Conservation (phyloP, 1,140 invertebrate genomes). For the Aporrectodea caliginosa region DNA sequence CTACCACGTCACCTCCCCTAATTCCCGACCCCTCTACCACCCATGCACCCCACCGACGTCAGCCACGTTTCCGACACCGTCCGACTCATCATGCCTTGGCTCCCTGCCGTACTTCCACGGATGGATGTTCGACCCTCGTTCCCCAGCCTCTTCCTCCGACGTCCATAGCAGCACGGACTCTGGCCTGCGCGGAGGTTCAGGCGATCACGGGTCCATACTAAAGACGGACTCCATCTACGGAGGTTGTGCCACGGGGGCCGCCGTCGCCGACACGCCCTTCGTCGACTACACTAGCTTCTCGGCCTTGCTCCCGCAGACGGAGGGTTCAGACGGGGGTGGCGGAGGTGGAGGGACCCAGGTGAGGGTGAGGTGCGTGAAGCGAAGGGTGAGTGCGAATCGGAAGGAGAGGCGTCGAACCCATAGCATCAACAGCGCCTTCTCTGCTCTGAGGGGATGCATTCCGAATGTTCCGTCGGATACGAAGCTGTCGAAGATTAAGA, state of each 20-base stretch:
- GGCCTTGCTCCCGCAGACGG: neutral
- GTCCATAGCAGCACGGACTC: neutral
- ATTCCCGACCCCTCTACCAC: neutral
- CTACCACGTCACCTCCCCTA: neutral
- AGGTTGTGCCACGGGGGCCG: too few species aligned
- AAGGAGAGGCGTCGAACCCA: conserved; percentile 85
- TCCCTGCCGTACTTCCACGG: neutral
- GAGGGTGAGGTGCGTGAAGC: neutral
- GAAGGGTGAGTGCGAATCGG: conserved; percentile 63
- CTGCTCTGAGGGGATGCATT: conserved; percentile 84
- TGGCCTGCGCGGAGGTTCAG: neutral
- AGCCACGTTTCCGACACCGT: neutral
- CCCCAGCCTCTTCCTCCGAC: neutral
- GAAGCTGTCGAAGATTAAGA: conserved; percentile 69
- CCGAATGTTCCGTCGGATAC: conserved; percentile 93
- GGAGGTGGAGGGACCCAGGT: neutral
- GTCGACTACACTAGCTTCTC: neutral
- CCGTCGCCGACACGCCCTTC: neutral
- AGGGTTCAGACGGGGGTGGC: neutral
- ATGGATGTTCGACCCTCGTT: neutral
- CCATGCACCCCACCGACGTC: neutral
- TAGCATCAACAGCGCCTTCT: conserved; percentile 92
- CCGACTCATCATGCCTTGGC: too few species aligned
- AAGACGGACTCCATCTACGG: too few species aligned
- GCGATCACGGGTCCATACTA: too few species aligned